Conservation (phyloP, 2,888 invertebrate genomes). For the Ctena decussata region DNA sequence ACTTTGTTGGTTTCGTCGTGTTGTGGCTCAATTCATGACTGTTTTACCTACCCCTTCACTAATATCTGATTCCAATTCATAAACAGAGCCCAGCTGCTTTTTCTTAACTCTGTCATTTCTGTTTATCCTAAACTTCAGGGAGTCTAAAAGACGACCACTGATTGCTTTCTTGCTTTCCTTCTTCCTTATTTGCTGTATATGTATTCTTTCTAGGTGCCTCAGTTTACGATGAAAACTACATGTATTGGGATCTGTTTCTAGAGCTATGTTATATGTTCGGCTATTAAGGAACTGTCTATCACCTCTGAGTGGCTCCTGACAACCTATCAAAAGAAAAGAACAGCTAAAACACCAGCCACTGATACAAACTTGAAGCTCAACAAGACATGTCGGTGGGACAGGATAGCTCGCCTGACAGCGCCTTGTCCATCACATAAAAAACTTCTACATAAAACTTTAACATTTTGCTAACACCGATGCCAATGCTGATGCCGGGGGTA, state of each 20-base stretch:
- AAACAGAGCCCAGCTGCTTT: conserved; percentile 9
- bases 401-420: too few species aligned
- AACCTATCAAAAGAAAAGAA: conserved; percentile 64
- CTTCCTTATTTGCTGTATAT: conserved; percentile 56
- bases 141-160: neutral
- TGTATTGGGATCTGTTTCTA: conserved; percentile 78
- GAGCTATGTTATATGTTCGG: conserved; percentile 77
- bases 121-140: neutral
- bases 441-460: too few species aligned
- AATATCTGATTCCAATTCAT: conserved; percentile 36
- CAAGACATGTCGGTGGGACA: too few species aligned
- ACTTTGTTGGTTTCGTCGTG: too few species aligned
- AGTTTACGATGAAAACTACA: conserved; percentile 75
- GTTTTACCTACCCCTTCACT: conserved; percentile 16
- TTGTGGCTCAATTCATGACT: too few species aligned
- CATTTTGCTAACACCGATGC: too few species aligned
- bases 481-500: too few species aligned
- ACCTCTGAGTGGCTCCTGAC: conserved; percentile 48
- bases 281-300: conserved; percentile 72
- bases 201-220: conserved; percentile 74
- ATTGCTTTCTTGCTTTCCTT: conserved; percentile 1
- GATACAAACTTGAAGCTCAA: too few species aligned
- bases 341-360: too few species aligned
- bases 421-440: too few species aligned
- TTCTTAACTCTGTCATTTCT: neutral